Evolutionary conservation across 2,113 vertebrate species (phyloP), one percentile per base, ranked within the genome.

Genomic region (Zootoca vivipara): DNA sequence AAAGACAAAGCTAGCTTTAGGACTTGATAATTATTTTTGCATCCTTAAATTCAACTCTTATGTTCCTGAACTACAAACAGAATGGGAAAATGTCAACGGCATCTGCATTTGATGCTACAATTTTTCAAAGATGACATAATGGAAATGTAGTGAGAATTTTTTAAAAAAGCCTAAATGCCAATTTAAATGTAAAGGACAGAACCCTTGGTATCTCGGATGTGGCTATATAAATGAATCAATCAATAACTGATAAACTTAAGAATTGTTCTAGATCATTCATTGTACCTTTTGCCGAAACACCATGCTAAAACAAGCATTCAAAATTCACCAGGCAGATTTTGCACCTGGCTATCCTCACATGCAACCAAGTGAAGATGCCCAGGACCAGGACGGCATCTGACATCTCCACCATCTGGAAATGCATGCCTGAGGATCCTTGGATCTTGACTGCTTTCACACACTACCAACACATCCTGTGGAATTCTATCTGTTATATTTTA

Each of bases 21-120:
- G 8, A 78, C 40, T 16, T 86, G 38, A n/a, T 33, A 90, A 83
- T 40, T 91, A 35, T 90, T 13, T 9, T 10, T 73, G 87, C 70
- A 56, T 79, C n/a, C 20, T 9, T 1, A 90, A 87, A 70, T n/a
- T 64, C 30, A 83, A 85, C 33, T 1, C 79, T 20, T 4, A 75
- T 0, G 7, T 75, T 65, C 30, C 58, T 46, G 58, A 88, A 70
- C 16, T 83, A 83, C 46, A 22, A 62, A 74, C 12, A 52, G 18
- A 67, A 74, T 52, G 79, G 10, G 40, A 22, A 75, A 82, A 80
- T 30, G 30, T 83, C 30, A 75, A 33, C 20, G 30, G 30, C 5
- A 35, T 56, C 30, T 67, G 72, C 40, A 83, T 65, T 65, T 67
- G 10, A 88, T 40, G 28, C 24, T 46, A 83, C 28, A 56, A 77